Evolutionary conservation across 2,888 invertebrate species (phyloP), one percentile per base, ranked within the genome.

Genomic region (Acanthosoma haemorrhoidale): DNA sequence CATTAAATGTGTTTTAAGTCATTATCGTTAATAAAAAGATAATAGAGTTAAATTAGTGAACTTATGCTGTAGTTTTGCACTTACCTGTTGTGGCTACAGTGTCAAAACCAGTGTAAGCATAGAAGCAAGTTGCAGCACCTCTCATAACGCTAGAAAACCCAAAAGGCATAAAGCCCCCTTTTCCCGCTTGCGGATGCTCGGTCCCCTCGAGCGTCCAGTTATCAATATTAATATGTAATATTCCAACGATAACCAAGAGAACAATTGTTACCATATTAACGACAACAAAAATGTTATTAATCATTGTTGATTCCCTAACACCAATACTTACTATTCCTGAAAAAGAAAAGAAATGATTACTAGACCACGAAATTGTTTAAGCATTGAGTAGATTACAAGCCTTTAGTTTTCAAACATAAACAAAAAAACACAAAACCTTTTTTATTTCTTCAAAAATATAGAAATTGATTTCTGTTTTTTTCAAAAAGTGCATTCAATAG

Each of bases 81-180:
- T 75, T 77, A 81, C 82, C 86, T n/a, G 91, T 89, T 0, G 91
- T 91, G 16, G 92, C 91, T 73, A 92, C 93, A 78, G 91, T 91
- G 81, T 96, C 96, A 81, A 96, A 96, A 0, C 96, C 96, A 74
- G 96, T 93, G 77, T 94, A 96, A 3, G 92, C 94, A 79, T 94
- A 96, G 81, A 96, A 96, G 79, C 92, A 93, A n/a, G 87, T 87
- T 0, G 91, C 91, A 2, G 91, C 91, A 0, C 92, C 93, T 73
- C 86, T 86, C 73, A 93, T 87, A 73, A 92, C 86, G 1, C 92
- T 95, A 0, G 85, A 83, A 18, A 90, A 77, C 0, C 94, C 94
- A 79, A 88, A 94, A 0, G 95, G 94, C 68, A 89, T 87, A 80
- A 94, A 95, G 2, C 94, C 94, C 0, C 94, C 94, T 8, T 77